Conservation (phyloP, 2,888 invertebrate genomes). For the Hydriomena furcata region DNA sequence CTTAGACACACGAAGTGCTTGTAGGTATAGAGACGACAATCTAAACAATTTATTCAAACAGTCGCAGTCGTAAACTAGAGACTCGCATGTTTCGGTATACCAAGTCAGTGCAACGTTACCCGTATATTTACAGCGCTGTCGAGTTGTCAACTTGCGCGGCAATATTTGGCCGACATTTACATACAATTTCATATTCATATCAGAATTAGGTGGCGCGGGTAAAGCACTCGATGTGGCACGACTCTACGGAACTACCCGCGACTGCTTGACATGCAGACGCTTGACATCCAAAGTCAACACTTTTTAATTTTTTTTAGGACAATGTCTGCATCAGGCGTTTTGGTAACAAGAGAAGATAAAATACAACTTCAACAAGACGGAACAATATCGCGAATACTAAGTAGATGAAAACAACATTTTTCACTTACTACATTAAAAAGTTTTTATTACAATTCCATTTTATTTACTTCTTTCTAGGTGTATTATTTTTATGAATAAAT, state of each 20-base stretch:
- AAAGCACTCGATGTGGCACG: conserved; percentile 47
- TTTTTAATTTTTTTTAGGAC: conserved; percentile 31
- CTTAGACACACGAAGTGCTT: conserved; percentile 42
- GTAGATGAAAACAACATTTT: conserved; percentile 23
- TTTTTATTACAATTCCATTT: conserved; percentile 22
- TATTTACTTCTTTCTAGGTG: conserved; percentile 14
- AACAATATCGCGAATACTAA: conserved; percentile 31
- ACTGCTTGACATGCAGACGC: conserved; percentile 40
- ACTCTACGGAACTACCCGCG: conserved; percentile 46
- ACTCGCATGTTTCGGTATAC: conserved; percentile 69
- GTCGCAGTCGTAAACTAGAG: conserved; percentile 60
- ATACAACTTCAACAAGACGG: conserved; percentile 25
- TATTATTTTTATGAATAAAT: conserved; percentile 23
- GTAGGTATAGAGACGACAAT: conserved; percentile 55
- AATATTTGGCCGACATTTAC: conserved; percentile 73
- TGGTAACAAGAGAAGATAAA: conserved; percentile 28
- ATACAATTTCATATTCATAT: conserved; percentile 80
- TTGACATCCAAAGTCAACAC: conserved; percentile 41
- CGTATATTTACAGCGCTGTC: conserved; percentile 71
- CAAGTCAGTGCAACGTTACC: conserved; percentile 62
- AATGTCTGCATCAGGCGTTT: conserved; percentile 25
- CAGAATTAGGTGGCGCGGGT: conserved; percentile 66
- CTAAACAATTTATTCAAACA: conserved; percentile 70
- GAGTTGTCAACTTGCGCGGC: conserved; percentile 71
- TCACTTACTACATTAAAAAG: conserved; percentile 24